Evolutionary conservation across 2,113 vertebrate genomes (phyloP).

Genomic region (Chascanopsetta lugubris): DNA sequence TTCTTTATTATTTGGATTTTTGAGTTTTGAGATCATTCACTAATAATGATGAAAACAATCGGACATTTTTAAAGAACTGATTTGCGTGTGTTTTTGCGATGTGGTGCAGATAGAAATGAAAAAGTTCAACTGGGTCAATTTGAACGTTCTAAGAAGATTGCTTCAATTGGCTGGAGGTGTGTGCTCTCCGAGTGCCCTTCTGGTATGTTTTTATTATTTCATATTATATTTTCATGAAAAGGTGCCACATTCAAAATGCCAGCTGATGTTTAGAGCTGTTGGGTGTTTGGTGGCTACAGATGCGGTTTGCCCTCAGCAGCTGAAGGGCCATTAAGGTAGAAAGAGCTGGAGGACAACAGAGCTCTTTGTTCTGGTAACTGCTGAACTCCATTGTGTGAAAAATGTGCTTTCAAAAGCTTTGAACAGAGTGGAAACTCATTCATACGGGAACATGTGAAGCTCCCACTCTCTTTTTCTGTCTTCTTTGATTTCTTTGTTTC

Average conservation of each 20-base stretch:
- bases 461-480: slow-evolving; percentile 6
- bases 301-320: slow-evolving; percentile 43
- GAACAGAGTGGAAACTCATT: slow-evolving; percentile 37
- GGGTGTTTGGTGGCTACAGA: slow-evolving; percentile 37
- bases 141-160: too few species aligned
- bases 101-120: too few species aligned
- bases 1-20: too few species aligned
- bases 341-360: slow-evolving; percentile 53
- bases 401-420: slow-evolving; percentile 45
- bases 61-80: too few species aligned
- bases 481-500: slow-evolving; percentile 7
- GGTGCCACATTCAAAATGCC: slow-evolving; percentile 19
- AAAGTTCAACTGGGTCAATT: too few species aligned
- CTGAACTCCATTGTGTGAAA: slow-evolving; percentile 50
- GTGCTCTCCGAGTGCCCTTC: too few species aligned
- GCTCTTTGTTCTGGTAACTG: slow-evolving; percentile 49
- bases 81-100: too few species aligned
- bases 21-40: too few species aligned
- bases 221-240: slow-evolving; percentile 4
- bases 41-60: too few species aligned
- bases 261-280: slow-evolving; percentile 35
- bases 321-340: slow-evolving; percentile 45
- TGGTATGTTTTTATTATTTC: slow-evolving; percentile 4
- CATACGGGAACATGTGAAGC: slow-evolving; percentile 4
- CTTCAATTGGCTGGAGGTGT: too few species aligned